A percentile compares a stretch with the other conserved stretches of the same genome.
Evolutionary conservation across 2,113 vertebrate genomes (phyloP).

Genomic region (Leptosomus discolor): DNA sequence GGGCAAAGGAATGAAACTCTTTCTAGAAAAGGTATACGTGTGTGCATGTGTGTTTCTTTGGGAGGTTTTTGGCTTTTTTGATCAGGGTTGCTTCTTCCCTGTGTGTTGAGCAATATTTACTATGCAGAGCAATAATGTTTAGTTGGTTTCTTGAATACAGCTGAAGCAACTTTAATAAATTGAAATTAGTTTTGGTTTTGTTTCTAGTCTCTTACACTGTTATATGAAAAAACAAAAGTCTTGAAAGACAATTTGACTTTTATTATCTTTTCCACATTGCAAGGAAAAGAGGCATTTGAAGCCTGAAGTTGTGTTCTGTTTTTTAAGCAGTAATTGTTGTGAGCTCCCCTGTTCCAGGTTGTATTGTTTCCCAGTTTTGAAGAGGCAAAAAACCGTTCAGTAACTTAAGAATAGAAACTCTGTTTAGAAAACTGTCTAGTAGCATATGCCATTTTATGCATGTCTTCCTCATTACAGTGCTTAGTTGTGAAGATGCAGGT

Average conservation of each 20-base stretch:
- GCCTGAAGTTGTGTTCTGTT: not conserved
- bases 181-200: not conserved
- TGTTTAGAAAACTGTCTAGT: not conserved
- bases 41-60: not conserved
- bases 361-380: not conserved
- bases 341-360: not conserved
- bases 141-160: not conserved
- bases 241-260: not conserved
- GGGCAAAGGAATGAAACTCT: not conserved
- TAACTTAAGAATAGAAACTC: not conserved
- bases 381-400: not conserved
- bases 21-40: not conserved
- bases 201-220: not conserved
- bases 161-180: not conserved
- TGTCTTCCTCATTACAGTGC: not conserved
- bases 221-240: not conserved
- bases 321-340: not conserved
- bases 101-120: not conserved
- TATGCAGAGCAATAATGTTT: not conserved
- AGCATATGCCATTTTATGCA: not conserved
- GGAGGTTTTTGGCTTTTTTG: not conserved
- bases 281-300: not conserved
- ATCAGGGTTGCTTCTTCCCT: not conserved
- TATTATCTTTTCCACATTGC: not conserved
- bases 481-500: not conserved